phyloP scores from a whole-genome alignment of 1,140 invertebrate genomes.

The Drosophila leontia region DNA sequence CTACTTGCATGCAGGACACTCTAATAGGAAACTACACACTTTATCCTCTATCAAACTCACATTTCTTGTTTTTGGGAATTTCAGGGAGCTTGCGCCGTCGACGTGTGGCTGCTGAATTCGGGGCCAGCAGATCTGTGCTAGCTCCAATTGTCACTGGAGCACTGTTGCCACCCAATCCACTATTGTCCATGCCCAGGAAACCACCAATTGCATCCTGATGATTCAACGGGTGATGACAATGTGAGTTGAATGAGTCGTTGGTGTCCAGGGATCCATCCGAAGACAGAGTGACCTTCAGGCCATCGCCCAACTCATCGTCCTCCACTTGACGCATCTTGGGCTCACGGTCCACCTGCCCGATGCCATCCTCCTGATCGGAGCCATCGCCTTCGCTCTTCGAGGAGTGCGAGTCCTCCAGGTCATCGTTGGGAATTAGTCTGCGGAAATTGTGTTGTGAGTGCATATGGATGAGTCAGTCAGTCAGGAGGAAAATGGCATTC shows the following conservation, averaged over 20 bases:
- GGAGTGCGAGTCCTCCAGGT: constrained; percentile 90
- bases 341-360: constrained; percentile 31
- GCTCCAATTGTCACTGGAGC: constrained; percentile 58
- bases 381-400: constrained; percentile 90
- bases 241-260: constrained; percentile 82
- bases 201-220: constrained; percentile 82
- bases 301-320: constrained; percentile 85
- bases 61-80: constrained; percentile 94
- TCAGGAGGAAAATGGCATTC: neutral
- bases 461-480: constrained; percentile 5
- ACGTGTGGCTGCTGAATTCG: constrained; percentile 84
- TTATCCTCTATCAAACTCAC: constrained; percentile 85
- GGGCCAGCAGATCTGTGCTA: constrained; percentile 61
- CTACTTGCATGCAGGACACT: constrained; percentile 11
- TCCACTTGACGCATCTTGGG: constrained; percentile 70
- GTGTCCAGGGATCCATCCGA: constrained; percentile 74
- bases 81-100: constrained; percentile 93
- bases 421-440: constrained; percentile 83
- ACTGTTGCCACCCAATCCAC: constrained; percentile 26
- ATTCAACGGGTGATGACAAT: constrained; percentile 78
- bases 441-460: neutral
- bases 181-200: constrained; percentile 66
- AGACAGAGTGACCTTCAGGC: constrained; percentile 73
- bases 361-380: constrained; percentile 84
- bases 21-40: constrained; percentile 1